Evolutionary conservation across 2,113 vertebrate species (phyloP).

Genomic region (Ptyas mucosa): DNA sequence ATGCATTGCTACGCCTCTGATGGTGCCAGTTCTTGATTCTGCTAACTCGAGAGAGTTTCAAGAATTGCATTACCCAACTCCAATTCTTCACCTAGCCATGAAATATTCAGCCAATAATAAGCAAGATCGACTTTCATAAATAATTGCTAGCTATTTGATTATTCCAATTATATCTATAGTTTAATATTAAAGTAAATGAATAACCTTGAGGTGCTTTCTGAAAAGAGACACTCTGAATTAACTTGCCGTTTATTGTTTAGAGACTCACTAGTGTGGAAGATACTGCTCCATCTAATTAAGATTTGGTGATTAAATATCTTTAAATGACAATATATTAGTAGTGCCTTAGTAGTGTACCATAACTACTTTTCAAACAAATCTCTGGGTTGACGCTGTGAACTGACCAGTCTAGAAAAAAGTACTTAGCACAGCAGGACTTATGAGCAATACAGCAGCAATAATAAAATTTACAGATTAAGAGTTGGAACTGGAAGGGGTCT

Average conservation of each 20-base stretch:
- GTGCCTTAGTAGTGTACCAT: not conserved
- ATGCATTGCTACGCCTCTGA: fast-evolving
- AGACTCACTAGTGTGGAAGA: not conserved
- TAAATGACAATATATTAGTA: not conserved
- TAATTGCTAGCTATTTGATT: not conserved
- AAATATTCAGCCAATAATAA: not conserved
- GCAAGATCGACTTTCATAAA: not conserved
- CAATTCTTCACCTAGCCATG: not conserved
- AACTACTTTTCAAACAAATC: not conserved
- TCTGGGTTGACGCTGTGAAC: not conserved
- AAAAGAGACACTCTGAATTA: too few species aligned
- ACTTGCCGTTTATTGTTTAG: not conserved
- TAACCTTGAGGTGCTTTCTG: not conserved
- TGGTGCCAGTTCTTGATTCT: not conserved
- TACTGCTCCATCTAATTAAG: not conserved
- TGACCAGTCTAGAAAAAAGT: not conserved
- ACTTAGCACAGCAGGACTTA: not conserved
- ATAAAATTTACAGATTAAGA: not conserved
- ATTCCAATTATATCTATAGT: not conserved
- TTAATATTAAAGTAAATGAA: not conserved
- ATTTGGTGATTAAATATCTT: not conserved
- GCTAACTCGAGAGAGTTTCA: not conserved
- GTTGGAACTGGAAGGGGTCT: too few species aligned
- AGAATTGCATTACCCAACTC: too few species aligned
- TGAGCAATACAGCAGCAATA: not conserved